phyloP scores from a whole-genome alignment of 2,797 vertebrate species.

The Sebastes taczanowskii region DNA sequence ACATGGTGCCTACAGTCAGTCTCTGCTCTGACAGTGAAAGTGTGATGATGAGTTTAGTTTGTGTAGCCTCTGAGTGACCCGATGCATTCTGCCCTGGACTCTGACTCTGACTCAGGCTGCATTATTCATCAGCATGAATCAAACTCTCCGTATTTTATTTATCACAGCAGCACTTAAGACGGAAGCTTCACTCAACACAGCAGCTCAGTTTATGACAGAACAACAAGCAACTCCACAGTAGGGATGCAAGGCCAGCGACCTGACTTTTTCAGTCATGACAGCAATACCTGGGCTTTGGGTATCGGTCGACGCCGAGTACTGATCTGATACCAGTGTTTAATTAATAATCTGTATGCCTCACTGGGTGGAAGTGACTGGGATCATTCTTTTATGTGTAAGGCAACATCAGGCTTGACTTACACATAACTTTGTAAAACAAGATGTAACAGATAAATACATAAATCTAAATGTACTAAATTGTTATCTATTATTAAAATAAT shows the following conservation, averaged over 20 bases:
- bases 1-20: background rate
- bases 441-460: too few relatives aligned
- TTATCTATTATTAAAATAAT: too few relatives aligned
- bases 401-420: too few relatives aligned
- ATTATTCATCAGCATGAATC: background rate
- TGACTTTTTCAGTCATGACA: accelerated
- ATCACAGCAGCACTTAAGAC: background rate
- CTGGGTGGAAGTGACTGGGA: too few relatives aligned
- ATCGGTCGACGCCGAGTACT: accelerated
- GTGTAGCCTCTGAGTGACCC: background rate
- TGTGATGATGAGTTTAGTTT: background rate
- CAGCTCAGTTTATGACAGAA: background rate
- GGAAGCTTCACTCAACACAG: background rate
- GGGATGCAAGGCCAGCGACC: too few relatives aligned
- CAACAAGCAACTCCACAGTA: background rate
- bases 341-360: too few relatives aligned
- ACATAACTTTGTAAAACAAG: too few relatives aligned
- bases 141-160: background rate
- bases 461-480: too few relatives aligned
- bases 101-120: background rate
- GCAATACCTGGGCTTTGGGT: too few relatives aligned
- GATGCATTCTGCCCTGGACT: background rate
- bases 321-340: too few relatives aligned
- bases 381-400: too few relatives aligned
- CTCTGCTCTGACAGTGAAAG: background rate